Percentiles rank a stretch among this genome's conserved stretches.
Conservation (phyloP, 1,140 invertebrate genomes). For the Formica selysi region DNA sequence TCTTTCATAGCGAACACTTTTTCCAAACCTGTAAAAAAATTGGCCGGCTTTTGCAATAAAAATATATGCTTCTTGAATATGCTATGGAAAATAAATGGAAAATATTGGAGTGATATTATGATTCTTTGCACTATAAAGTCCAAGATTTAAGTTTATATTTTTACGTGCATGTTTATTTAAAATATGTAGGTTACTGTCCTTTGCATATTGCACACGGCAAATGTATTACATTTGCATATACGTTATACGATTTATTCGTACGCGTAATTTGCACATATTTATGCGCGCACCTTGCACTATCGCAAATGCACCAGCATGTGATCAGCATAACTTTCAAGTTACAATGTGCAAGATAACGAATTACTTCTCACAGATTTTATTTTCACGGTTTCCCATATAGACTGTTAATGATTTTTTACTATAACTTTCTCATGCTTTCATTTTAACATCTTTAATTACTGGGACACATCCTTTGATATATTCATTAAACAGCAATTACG, state of each 20-base stretch:
- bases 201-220: slow-evolving; percentile 25
- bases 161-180: slow-evolving; percentile 13
- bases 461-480: not conserved
- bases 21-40: slow-evolving; percentile 1
- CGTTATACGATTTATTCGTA: slow-evolving; percentile 34
- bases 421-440: slow-evolving; percentile 15
- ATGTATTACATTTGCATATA: slow-evolving; percentile 37
- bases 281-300: slow-evolving; percentile 27
- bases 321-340: slow-evolving; percentile 46
- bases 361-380: slow-evolving; percentile 46
- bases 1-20: not conserved
- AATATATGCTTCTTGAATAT: not conserved
- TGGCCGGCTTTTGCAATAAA: not conserved
- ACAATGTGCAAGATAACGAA: slow-evolving; percentile 26
- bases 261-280: slow-evolving; percentile 44
- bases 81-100: not conserved
- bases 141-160: slow-evolving; percentile 38
- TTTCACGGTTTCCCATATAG: not conserved
- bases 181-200: slow-evolving; percentile 30
- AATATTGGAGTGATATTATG: slow-evolving; percentile 15
- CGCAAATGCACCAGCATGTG: slow-evolving; percentile 22
- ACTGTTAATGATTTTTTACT: slow-evolving; percentile 9
- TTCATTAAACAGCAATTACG: not conserved
- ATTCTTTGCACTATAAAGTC: slow-evolving; percentile 21
- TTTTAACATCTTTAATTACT: not conserved